phyloP scores from a whole-genome alignment of 1,140 invertebrate species.

The Chymomyza costata region DNA sequence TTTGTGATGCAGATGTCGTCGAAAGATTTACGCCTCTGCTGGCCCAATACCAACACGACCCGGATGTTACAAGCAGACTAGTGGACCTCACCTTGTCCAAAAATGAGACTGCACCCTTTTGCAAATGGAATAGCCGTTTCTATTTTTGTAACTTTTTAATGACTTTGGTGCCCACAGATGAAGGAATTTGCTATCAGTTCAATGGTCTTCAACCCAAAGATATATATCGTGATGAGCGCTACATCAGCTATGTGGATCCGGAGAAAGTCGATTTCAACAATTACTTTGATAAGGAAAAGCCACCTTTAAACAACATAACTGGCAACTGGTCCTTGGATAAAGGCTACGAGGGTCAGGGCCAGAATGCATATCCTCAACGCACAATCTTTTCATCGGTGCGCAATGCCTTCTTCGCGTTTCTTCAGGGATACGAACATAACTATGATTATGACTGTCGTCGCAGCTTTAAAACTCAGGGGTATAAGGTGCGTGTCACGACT shows the following conservation, averaged over 20 bases:
- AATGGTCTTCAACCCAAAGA: slow-evolving; percentile 80
- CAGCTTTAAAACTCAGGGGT: slow-evolving; percentile 77
- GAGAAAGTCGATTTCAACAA: slow-evolving; percentile 61
- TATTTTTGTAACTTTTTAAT: slow-evolving; percentile 67
- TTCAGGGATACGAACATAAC: slow-evolving; percentile 73
- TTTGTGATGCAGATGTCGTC: slow-evolving; percentile 60
- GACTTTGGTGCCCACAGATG: slow-evolving; percentile 79
- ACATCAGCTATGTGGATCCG: slow-evolving; percentile 50
- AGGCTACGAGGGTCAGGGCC: slow-evolving; percentile 71
- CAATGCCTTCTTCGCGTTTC: slow-evolving; percentile 74
- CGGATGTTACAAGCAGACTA: slow-evolving; percentile 42
- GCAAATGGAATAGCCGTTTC: slow-evolving; percentile 77
- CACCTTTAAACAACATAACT: slow-evolving; percentile 35
- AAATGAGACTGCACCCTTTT: slow-evolving; percentile 60
- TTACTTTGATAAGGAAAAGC: slow-evolving; percentile 36
- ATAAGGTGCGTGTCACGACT: slow-evolving; percentile 73
- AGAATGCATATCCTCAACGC: slow-evolving; percentile 76
- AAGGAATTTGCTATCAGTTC: slow-evolving; percentile 83
- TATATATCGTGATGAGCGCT: slow-evolving; percentile 60
- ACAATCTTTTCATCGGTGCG: slow-evolving; percentile 75
- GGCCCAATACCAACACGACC: slow-evolving; percentile 23
- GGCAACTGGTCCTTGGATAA: slow-evolving; percentile 76
- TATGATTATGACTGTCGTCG: slow-evolving; percentile 76
- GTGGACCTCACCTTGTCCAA: slow-evolving; percentile 60
- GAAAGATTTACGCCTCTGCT: slow-evolving; percentile 43